Evolutionary conservation across 2,113 vertebrate species (phyloP), one percentile per base, ranked within the genome.

Genomic region (Chunga burmeisteri): DNA sequence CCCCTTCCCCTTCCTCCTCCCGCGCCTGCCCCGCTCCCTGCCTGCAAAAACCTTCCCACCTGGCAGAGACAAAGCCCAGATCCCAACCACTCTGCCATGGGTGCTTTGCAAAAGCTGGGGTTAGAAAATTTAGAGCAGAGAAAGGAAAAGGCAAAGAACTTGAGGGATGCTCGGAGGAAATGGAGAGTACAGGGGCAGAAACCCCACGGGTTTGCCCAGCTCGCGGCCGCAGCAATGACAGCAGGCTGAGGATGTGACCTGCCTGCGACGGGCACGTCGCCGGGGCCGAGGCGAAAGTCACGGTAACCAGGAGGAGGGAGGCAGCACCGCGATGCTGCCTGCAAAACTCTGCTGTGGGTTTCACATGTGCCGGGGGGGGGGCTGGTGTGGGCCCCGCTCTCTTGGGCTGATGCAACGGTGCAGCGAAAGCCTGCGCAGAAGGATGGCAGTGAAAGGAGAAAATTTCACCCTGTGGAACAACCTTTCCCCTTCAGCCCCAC

Each of bases 1-100:
- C 66, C 71, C 32, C 91, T 62, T 66, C 23, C 8, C 21, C 65
- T 59, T 27, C 71, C 49, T 53, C 56, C 40, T 26, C 7, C 29
- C 6, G 0, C 1, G 6, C 58, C 61, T 30, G 46, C n/a, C 50
- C 58, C 2, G 1, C 44, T 74, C 46, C 26, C 13, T 3, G 0
- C 3, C 34, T 30, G 16, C 16, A 62, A 67, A 67, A 86, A 26
- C 36, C 42, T 40, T 32, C 55, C 34, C 14, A n/a, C 6, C 18
- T 2, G 4, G 30, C 77, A 68, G 42, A 49, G 32, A 13, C 18
- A n/a, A n/a, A 68, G 30, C 44, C 34, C 56, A 29, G 20, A 42
- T 1, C 21, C 63, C 78, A 50, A 10, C 25, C 9, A 0, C n/a
- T 49, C 36, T 5, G 0, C 32, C 59, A 65, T 7, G 0, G 42